Evolutionary conservation across 2,797 vertebrate genomes (phyloP), one percentile per base, ranked within the genome.

Genomic region (Gallinago solitaria): DNA sequence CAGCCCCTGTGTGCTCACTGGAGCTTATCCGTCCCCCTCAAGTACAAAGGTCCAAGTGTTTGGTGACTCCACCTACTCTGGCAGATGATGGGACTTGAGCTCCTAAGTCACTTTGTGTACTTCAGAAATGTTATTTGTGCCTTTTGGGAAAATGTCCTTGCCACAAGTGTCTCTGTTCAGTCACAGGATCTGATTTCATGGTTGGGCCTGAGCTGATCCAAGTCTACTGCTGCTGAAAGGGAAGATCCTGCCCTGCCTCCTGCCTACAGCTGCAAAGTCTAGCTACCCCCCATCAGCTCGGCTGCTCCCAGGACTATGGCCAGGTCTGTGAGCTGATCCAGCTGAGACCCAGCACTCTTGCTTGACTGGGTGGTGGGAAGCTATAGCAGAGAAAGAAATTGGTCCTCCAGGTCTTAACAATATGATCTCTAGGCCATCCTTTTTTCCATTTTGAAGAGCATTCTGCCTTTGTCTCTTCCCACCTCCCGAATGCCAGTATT

Each of bases 21-120:
- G 39, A 39, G 39, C 39, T 39, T 6, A 6, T 14, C 39, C 39
- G 12, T 39, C 39, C 39, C 39, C 39, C 39, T 39, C 39, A 39
- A 13, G 12, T 39, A 39, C 39, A 39, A 39, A 39, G 39, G 39
- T 39, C 39, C 39, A 39, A 39, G 39, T 39, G 39, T 39, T 39
- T 39, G 39, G 12, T 39, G 39, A 39, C 12, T 39, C 39, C 39
- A 39, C 39, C 39, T 39, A 4, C 37, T 57, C 83, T 30, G 78
- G 32, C 51, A 43, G 45, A 12, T 7, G 27, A 37, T 7, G 37
- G 60, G 61, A 25, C 16, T 35, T 6, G 53, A 91, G 65, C 28
- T 70, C 41, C 41, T 35, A 24, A 5, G 33, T 14, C 2, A 0
- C 81, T 8, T 32, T 19, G 14, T 1, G 0, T 47, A 5, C 50